Base-by-base conservation (phyloP, 2,888 invertebrate species). In the Sinelater perroti region DNA sequence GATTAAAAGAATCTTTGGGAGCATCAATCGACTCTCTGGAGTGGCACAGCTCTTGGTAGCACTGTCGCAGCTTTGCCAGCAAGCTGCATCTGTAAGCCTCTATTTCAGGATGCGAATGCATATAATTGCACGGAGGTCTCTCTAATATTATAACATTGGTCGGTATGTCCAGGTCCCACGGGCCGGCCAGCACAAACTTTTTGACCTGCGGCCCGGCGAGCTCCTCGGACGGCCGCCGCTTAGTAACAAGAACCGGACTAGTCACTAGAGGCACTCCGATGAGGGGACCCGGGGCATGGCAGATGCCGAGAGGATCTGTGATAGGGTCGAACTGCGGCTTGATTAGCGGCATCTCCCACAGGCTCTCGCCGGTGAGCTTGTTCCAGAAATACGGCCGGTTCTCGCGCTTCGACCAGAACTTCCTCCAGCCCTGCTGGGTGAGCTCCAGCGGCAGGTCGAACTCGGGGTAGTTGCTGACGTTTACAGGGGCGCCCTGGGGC, bases 371-470 rank as follows among this genome's bases (percentile, higher is more conserved):
- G 0, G 95, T 95, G 16, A 91, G 80, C 80, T 95, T 95, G 77
- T 97, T 97, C 93, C 96, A 97, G 80, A 92, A 97, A 77, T 97
- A 97, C 1, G 95, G 95, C 18, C 97, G 83, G 74, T 92, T 95
- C 78, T 97, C 97, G 50, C 97, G 82, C 74, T 95, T 93, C 13
- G 96, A 97, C 97, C 97, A 97, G 78, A 93, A 96, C 71, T 93
- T 95, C 60, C 95, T 87, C 97, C 97, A 97, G 3, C 97, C 97
- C 74, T 93, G 93, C 73, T 92, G 91, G 4, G 87, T 80, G 38
- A 91, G 77, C 72, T 90, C 89, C 8, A 82, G 79, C 2, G 89
- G 87, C 45, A 90, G 77, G 60, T 79, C 79, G 56, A 70, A 78
- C 63, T 79, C 78, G 42, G 66, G 64, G 42, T 73, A 79, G 28